These are phyloP conservation scores for Burhinus bistriatus DNA, from an alignment of 2,113 vertebrate genomes.

Conservation along the genomic window DNA sequence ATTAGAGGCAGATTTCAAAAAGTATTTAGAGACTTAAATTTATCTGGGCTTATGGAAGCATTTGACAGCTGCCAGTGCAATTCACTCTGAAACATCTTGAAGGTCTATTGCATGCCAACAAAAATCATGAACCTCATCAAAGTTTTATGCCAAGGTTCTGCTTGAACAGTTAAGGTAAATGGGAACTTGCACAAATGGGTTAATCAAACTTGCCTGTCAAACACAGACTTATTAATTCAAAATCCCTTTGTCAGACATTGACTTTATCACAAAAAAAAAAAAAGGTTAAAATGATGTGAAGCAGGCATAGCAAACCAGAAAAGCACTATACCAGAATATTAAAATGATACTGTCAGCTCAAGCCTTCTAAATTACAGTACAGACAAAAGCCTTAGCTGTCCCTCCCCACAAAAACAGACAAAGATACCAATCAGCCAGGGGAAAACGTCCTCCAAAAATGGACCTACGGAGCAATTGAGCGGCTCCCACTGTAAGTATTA, in stretches of 20 bases:
- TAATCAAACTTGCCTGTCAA: constrained; percentile 28
- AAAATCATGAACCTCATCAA: constrained; percentile 45
- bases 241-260: neutral
- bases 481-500: neutral
- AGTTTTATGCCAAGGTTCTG: constrained; percentile 35
- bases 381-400: neutral
- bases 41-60: constrained; percentile 15
- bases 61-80: constrained; percentile 36
- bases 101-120: constrained; percentile 36
- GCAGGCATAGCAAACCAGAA: neutral
- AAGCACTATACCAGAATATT: neutral
- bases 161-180: constrained; percentile 32
- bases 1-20: neutral
- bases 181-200: neutral
- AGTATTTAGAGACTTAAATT: constrained; percentile 1
- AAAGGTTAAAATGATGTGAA: neutral
- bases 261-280: neutral
- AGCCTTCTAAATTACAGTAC: neutral
- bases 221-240: neutral
- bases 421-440: neutral
- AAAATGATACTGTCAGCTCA: neutral
- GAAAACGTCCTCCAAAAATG: neutral
- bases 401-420: neutral
- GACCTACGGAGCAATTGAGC: neutral
- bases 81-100: constrained; percentile 23